Percentiles rank a stretch among this genome's conserved stretches.
phyloP scores from a whole-genome alignment of 2,797 vertebrate genomes.

The Lateolabrax maculatus region DNA sequence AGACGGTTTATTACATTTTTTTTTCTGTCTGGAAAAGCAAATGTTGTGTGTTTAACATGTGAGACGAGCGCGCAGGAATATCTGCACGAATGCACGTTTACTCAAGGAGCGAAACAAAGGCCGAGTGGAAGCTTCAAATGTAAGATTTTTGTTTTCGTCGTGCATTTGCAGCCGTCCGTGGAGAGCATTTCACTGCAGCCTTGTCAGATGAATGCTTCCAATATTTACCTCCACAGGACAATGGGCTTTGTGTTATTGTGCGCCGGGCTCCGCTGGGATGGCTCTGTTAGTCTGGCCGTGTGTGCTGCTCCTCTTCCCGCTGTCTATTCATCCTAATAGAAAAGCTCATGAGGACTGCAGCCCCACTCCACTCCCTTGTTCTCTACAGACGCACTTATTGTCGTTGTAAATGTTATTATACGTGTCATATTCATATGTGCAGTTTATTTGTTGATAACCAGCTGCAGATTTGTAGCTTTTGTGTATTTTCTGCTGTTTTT shows the following conservation, averaged over 20 bases:
- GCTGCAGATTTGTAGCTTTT: no score
- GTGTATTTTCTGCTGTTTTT: not conserved
- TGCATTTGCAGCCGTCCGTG: not conserved
- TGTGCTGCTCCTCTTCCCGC: conserved; percentile 10
- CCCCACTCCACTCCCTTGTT: no score
- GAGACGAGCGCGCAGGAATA: no score
- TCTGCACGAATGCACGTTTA: no score
- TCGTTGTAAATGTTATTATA: no score
- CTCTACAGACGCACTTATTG: no score
- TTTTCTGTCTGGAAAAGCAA: not conserved
- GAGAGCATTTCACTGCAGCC: conserved; percentile 47
- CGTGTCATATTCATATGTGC: no score
- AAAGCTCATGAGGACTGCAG: conserved; percentile 9
- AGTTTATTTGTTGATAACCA: no score
- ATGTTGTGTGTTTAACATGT: not conserved
- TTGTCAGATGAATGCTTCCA: conserved; percentile 59
- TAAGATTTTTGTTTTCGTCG: not conserved
- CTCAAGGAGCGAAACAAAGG: not conserved
- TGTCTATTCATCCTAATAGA: conserved; percentile 27
- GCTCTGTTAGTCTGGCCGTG: not conserved
- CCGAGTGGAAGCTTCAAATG: not conserved
- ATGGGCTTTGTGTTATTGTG: conserved; percentile 48
- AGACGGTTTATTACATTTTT: no score
- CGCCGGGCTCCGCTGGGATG: conserved; percentile 38
- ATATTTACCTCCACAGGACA: conserved; percentile 73